phyloP scores from a whole-genome alignment of 2,888 invertebrate species.

The Agonopterix arenella region DNA sequence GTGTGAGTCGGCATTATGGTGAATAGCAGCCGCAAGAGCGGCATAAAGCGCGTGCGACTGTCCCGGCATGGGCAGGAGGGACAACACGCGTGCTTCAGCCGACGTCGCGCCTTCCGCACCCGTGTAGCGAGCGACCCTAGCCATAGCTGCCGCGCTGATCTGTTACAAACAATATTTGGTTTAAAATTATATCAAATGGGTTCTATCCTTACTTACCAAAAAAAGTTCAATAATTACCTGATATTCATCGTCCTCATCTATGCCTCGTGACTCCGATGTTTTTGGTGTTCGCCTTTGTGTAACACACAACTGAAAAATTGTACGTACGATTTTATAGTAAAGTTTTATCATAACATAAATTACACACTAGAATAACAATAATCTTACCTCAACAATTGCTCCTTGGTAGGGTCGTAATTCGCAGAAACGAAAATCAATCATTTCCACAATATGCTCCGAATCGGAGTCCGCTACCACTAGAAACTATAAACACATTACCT shows the following conservation, averaged over 20 bases:
- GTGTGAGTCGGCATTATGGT: slow-evolving; percentile 44
- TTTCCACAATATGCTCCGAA: slow-evolving; percentile 51
- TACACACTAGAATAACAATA: neutral
- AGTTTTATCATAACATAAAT: neutral
- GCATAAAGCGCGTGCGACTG: slow-evolving; percentile 40
- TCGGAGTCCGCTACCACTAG: slow-evolving; percentile 50
- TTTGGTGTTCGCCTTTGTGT: slow-evolving; percentile 23
- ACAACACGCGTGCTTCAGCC: slow-evolving; percentile 29
- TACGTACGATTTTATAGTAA: neutral
- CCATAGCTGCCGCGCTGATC: slow-evolving; percentile 56
- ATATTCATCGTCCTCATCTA: slow-evolving; percentile 44
- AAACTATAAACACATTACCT: slow-evolving; percentile 31
- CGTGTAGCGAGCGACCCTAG: slow-evolving; percentile 62
- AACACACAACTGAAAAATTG: slow-evolving; percentile 34
- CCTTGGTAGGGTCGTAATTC: slow-evolving; percentile 37
- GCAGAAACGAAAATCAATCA: slow-evolving; percentile 52
- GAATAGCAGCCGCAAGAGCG: slow-evolving; percentile 37
- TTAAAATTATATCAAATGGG: too few species aligned
- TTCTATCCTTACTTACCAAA: neutral
- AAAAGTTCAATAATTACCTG: slow-evolving; percentile 29
- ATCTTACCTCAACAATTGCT: slow-evolving; percentile 40
- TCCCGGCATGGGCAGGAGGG: slow-evolving; percentile 32
- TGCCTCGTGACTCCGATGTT: slow-evolving; percentile 15
- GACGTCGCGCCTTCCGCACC: slow-evolving; percentile 44
- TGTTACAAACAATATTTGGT: slow-evolving; percentile 11